A percentile compares a stretch with the other conserved stretches of the same genome.
phyloP scores from a whole-genome alignment of 2,797 vertebrate genomes.

The Sebastes nivosus region DNA sequence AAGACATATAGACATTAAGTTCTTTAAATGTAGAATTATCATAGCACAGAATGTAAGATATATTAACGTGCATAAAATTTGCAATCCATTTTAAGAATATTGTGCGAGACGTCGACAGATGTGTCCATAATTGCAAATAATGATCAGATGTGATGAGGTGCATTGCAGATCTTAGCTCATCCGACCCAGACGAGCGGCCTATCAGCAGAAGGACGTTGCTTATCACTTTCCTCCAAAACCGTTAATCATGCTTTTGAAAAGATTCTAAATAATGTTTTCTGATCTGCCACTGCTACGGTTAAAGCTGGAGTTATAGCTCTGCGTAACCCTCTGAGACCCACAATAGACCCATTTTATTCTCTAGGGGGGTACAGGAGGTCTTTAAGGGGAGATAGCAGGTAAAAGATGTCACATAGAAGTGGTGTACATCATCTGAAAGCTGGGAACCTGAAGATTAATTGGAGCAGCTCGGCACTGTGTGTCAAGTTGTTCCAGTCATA shows the following conservation, averaged over 20 bases:
- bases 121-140: neutral
- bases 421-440: too few relatives aligned
- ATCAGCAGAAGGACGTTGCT: neutral
- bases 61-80: neutral
- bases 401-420: too few relatives aligned
- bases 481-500: too few relatives aligned
- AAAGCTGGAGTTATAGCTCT: too few relatives aligned
- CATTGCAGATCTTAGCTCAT: neutral
- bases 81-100: neutral
- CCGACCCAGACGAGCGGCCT: neutral
- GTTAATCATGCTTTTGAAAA: neutral
- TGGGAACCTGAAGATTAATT: too few relatives aligned
- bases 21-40: too few relatives aligned
- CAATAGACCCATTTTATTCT: too few relatives aligned
- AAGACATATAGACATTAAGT: neutral
- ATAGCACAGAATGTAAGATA: neutral
- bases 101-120: neutral
- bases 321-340: too few relatives aligned
- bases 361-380: too few relatives aligned
- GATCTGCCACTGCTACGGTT: neutral
- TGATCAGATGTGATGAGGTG: neutral
- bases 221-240: neutral
- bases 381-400: too few relatives aligned
- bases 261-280: neutral
- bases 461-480: too few relatives aligned